Evolutionary conservation across 1,140 invertebrate species (phyloP), one percentile per base, ranked within the genome.

Genomic region (Cyclina sinensis): DNA sequence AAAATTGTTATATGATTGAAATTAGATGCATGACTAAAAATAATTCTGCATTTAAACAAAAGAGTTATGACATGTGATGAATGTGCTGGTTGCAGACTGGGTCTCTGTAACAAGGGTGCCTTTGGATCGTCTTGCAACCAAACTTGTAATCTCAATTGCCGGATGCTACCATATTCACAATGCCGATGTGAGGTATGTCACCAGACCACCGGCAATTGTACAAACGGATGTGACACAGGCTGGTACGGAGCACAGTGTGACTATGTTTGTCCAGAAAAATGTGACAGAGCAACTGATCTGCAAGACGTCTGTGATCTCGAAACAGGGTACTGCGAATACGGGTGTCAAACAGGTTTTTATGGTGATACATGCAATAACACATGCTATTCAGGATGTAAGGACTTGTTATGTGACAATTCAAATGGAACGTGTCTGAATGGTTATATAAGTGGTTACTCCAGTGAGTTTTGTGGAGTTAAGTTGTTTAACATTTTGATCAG

Each of bases 301-400:
- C 9, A 1, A 5, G 32, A 24, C 1, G 12, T 32, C 0, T 83
- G 81, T 83, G 27, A 70, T 48, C 59, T 37, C 9, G 59, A 21
- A 4, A 48, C 59, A 24, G 81, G 81, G 7, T 24, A 73, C 35
- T 83, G 81, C 51, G 7, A 70, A 14, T 27, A 18, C 14, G 65
- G 46, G 16, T 83, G 81, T 51, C 32, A 65, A 32, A 24, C 1
- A 35, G 81, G 62, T 48, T 83, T n/a, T 43, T 83, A 83, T 83
- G 81, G 81, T 2, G 59, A 70, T n/a, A 39, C 24, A 27, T 83
- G 81, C 48, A 83, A 83, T 48, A 83, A 27, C 62, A 83, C 81
- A 35, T 83, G 81, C n/a, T 35, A 21, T 70, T 21, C 18, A 16
- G 37, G 12, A 16, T 83, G 81, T 24, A 30, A 27, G 81, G 59